Conservation (phyloP, 37 sponge, comb jelly and placozoan species). For the Aplysina aerophoba region DNA sequence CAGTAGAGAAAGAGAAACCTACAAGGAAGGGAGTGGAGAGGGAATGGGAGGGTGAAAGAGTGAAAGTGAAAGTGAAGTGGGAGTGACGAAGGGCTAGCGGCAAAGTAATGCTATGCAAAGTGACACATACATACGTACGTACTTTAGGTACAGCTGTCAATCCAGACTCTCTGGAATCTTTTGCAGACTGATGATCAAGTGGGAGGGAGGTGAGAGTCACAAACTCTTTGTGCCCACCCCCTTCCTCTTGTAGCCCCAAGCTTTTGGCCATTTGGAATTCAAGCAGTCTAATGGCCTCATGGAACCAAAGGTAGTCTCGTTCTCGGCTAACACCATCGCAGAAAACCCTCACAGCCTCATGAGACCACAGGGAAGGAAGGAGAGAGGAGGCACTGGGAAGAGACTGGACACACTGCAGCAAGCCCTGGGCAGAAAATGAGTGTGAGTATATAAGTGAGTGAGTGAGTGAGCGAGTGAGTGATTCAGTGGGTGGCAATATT, state of each 20-base stretch:
- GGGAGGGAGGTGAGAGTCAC: not conserved
- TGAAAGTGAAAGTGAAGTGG: too few relatives aligned
- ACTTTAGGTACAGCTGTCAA: slow-evolving; percentile 7
- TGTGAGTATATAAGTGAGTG: too few relatives aligned
- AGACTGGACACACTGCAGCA: slow-evolving; percentile 7
- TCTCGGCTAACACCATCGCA: slow-evolving; percentile 59
- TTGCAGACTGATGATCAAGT: not conserved
- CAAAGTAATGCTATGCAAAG: not conserved
- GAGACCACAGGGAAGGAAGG: slow-evolving; percentile 51
- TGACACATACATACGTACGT: not conserved
- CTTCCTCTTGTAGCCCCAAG: not conserved
- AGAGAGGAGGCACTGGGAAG: not conserved
- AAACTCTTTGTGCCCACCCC: not conserved
- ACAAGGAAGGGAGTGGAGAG: not conserved
- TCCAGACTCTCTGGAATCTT: not conserved
- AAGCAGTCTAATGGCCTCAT: not conserved
- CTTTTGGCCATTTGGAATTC: too few relatives aligned
- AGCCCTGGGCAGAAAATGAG: not conserved
- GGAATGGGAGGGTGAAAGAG: too few relatives aligned
- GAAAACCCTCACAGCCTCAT: slow-evolving; percentile 71
- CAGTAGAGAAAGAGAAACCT: slow-evolving; percentile 48
- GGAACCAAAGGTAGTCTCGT: slow-evolving; percentile 55
- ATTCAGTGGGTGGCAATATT: too few relatives aligned
- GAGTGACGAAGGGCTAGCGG: not conserved
- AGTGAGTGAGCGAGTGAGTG: too few relatives aligned